These are phyloP conservation scores for Heliconius congener DNA, from an alignment of 1,140 invertebrate genomes.

Conservation along the genomic window DNA sequence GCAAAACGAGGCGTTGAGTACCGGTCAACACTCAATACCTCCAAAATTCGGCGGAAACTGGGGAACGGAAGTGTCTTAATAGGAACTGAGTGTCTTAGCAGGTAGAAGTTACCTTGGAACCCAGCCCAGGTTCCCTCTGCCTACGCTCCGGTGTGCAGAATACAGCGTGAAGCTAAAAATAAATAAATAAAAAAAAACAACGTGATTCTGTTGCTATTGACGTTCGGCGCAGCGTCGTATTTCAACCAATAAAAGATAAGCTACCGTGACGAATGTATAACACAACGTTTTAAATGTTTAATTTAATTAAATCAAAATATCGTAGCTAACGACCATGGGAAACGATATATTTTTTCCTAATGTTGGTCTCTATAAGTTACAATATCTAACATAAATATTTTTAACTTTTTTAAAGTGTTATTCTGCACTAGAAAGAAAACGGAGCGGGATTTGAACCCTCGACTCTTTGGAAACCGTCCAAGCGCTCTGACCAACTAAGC, in stretches of 20 bases:
- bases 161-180: too few relatives aligned
- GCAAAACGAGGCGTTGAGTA: too few relatives aligned
- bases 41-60: too few relatives aligned
- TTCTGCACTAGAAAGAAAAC: too few relatives aligned
- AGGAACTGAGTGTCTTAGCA: too few relatives aligned
- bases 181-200: background rate
- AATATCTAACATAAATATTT: background rate
- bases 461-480: too few relatives aligned
- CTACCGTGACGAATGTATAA: slow-evolving; percentile 40
- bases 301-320: slow-evolving; percentile 40
- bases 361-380: background rate
- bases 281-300: slow-evolving; percentile 33
- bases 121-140: background rate
- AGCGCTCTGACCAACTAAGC: too few relatives aligned
- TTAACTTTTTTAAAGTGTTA: background rate
- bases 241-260: slow-evolving; percentile 36
- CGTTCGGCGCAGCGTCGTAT: slow-evolving; percentile 14
- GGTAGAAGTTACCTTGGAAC: background rate
- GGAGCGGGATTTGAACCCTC: too few relatives aligned
- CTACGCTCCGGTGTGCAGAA: too few relatives aligned
- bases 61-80: too few relatives aligned
- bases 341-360: slow-evolving; percentile 31
- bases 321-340: slow-evolving; percentile 40
- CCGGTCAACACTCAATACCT: too few relatives aligned
- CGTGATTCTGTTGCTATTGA: background rate